phyloP scores from a whole-genome alignment of 2,113 vertebrate genomes.

The Chlorodrepanis virens region DNA sequence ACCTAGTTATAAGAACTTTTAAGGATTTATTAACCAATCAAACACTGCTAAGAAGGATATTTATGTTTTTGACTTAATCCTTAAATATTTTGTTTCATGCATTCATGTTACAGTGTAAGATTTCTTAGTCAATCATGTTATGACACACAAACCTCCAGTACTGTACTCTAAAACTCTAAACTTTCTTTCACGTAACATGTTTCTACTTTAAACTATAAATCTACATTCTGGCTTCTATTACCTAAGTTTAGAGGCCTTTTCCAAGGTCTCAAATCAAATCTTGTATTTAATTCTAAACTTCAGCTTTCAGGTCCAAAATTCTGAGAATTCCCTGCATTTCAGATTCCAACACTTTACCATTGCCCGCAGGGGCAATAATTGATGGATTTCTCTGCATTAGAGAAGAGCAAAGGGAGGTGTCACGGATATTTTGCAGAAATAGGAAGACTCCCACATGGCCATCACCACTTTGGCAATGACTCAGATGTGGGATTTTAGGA shows the following conservation, averaged over 20 bases:
- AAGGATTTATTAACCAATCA: background rate
- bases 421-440: background rate
- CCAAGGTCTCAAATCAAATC: background rate
- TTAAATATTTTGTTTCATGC: background rate
- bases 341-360: background rate
- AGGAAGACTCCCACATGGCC: background rate
- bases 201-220: background rate
- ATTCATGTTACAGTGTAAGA: background rate
- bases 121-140: background rate
- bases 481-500: accelerated
- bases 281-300: background rate
- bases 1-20: background rate
- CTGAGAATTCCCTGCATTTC: background rate
- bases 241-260: background rate
- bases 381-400: background rate
- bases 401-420: background rate
- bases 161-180: background rate
- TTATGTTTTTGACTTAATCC: background rate
- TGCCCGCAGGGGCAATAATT: background rate
- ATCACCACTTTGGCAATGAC: background rate
- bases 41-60: background rate
- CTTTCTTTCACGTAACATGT: background rate
- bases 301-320: background rate
- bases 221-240: background rate
- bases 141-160: background rate